Base-by-base conservation (phyloP, 30 jellyfish, hydroid and myxozoan genomes). In the Clytia hemisphaerica region DNA sequence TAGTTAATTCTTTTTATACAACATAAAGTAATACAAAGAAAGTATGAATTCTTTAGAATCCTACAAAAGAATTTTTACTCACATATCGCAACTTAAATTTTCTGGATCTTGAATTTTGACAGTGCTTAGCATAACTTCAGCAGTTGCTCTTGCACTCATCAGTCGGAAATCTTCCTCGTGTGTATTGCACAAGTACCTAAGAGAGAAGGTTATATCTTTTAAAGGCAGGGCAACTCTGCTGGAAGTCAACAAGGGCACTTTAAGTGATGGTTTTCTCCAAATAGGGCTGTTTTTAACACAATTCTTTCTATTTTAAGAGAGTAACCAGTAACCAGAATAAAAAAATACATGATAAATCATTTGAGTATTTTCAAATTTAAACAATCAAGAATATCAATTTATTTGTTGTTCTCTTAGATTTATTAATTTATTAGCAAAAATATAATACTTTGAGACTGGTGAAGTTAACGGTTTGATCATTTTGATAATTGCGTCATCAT, bases 81-180 rank as follows among this genome's bases (percentile, higher is more conserved):
- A 89, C 98, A 80, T 34, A 59, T 91, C 99, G 40, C 76, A 61
- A 27, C 80, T 63, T 27, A 84, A 58, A 19, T 78, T 84, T 48
- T 59, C 68, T 14, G 71, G 90, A 6, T 26, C 51, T 32, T 91
- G 96, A 36, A 91, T 93, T 61, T 83, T 91, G 40, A 91, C 94
- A 0, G 99, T 68, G 70, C 85, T 91, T 48, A 91, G 72, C 99
- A 91, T 91, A 38, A 91, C 73, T 59, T 91, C 99, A 24, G 99
- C 99, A 82, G 78, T 91, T 30, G 95, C 90, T 53, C 99, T 45
- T 31, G 92, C 90, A 64, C 95, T 91, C 30, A 92, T 91, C 78
- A 91, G 84, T 54, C 99, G 50, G 1, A 91, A 71, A 37, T 91
- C 95, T 27, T 91, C 99, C 51, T 91, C 99, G 9, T 82, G 72